Conservation (phyloP, 2,888 invertebrate genomes). For the Melieria crassipennis region DNA sequence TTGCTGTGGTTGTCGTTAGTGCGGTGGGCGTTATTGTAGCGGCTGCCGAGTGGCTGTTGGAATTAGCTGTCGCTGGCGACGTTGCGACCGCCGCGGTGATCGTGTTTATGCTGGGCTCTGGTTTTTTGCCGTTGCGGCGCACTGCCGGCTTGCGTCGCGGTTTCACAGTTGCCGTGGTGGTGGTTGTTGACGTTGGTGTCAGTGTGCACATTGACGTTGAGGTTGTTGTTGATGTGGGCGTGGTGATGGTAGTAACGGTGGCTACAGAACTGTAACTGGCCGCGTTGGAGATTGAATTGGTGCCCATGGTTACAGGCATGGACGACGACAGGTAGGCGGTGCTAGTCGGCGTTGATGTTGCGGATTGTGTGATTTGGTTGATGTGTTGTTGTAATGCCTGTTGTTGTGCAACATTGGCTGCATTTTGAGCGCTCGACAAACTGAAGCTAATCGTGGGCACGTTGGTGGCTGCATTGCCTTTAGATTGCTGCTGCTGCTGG, state of each 20-base stretch:
- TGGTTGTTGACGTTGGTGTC: constrained; percentile 36
- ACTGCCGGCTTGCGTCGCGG: constrained; percentile 63
- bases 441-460: constrained; percentile 34
- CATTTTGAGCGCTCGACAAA: constrained; percentile 17
- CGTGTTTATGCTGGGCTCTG: constrained; percentile 46
- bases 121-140: constrained; percentile 61
- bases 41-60: constrained; percentile 28
- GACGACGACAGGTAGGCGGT: constrained; percentile 32
- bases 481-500: constrained; percentile 40
- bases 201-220: background rate
- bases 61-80: constrained; percentile 8
- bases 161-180: constrained; percentile 60
- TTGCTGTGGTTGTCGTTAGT: constrained; percentile 29
- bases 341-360: constrained; percentile 32
- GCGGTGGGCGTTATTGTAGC: constrained; percentile 14
- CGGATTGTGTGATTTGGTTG: background rate
- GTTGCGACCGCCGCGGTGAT: constrained; percentile 13
- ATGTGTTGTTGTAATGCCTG: constrained; percentile 49
- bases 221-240: constrained; percentile 21
- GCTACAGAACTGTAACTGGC: constrained; percentile 33
- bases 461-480: constrained; percentile 5
- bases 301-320: constrained; percentile 16
- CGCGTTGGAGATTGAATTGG: constrained; percentile 39
- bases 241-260: constrained; percentile 9
- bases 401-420: constrained; percentile 28